A percentile compares a stretch with the other conserved stretches of the same genome.
Evolutionary conservation across 2,113 vertebrate genomes (phyloP).

Genomic region (Cottus gobio): DNA sequence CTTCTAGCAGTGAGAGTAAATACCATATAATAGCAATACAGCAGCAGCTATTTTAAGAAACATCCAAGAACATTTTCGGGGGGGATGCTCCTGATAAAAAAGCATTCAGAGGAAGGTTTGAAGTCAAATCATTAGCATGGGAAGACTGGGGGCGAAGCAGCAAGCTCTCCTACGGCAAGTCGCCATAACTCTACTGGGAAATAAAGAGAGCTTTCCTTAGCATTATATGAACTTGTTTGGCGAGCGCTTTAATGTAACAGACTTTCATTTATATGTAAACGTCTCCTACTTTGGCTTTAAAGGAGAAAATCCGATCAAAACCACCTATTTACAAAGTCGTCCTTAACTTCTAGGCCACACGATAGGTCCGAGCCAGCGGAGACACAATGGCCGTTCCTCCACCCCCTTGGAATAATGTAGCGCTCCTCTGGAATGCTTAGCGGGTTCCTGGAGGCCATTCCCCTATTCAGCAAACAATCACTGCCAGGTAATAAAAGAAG

Average conservation of each 20-base stretch:
- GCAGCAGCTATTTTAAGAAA: too few species aligned
- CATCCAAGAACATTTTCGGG: too few species aligned
- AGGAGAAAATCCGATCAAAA: constrained; percentile 38
- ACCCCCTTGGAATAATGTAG: constrained; percentile 81
- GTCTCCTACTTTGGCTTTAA: neutral
- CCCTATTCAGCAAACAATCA: constrained; percentile 87
- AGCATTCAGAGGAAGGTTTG: too few species aligned
- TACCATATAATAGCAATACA: too few species aligned
- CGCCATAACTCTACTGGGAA: neutral
- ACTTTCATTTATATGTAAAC: neutral
- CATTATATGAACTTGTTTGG: neutral
- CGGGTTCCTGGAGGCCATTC: constrained; percentile 84
- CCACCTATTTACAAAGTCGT: constrained; percentile 36
- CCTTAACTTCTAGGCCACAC: constrained; percentile 49
- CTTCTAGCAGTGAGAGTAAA: too few species aligned
- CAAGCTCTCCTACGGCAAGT: neutral
- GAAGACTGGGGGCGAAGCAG: too few species aligned
- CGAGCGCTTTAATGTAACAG: neutral
- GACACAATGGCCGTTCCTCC: constrained; percentile 87
- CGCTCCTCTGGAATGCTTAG: constrained; percentile 84
- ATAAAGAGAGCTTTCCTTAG: neutral
- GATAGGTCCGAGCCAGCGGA: constrained; percentile 55
- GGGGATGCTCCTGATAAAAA: too few species aligned
- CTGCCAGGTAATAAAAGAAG: constrained; percentile 93
- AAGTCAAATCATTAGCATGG: too few species aligned